A percentile compares a stretch with the other conserved stretches of the same genome.
These are phyloP conservation scores for Marronus borbonicus DNA, from an alignment of 2,888 invertebrate species.

Conservation along the genomic window DNA sequence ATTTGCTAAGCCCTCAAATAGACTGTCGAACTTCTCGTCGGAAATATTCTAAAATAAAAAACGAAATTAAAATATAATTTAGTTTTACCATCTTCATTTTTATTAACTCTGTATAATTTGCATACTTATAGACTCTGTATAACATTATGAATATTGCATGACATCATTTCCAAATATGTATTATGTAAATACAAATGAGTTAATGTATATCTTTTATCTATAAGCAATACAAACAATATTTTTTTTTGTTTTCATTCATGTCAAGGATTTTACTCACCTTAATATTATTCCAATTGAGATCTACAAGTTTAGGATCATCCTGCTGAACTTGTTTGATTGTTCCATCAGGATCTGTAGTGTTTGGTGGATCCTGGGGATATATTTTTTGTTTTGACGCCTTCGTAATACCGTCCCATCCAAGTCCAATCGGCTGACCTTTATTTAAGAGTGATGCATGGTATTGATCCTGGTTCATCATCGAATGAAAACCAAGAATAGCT, in stretches of 20 bases:
- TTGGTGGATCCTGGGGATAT: constrained; percentile 96
- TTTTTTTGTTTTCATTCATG: background rate
- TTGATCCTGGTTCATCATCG: constrained; percentile 99
- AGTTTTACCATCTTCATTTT: too few species aligned
- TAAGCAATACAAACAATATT: constrained; percentile 7
- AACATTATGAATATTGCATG: too few species aligned
- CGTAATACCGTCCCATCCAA: constrained; percentile 96
- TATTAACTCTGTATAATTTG: background rate
- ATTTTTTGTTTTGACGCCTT: constrained; percentile 93
- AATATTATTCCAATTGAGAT: constrained; percentile 99
- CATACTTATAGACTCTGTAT: too few species aligned
- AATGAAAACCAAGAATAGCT: constrained; percentile 99
- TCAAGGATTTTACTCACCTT: constrained; percentile 77
- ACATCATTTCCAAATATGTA: too few species aligned
- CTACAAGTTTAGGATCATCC: constrained; percentile 89
- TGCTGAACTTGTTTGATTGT: constrained; percentile 91
- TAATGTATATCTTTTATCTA: background rate
- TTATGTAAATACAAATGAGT: too few species aligned
- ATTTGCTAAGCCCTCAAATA: constrained; percentile 89
- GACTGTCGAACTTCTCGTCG: constrained; percentile 92
- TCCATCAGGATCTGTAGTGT: constrained; percentile 95
- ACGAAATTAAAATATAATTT: background rate
- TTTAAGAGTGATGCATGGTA: constrained; percentile 96
- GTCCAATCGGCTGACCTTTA: constrained; percentile 90
- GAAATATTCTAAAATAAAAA: constrained; percentile 88